Conservation (phyloP, 2,797 vertebrate species). For the Emys orbicularis region DNA sequence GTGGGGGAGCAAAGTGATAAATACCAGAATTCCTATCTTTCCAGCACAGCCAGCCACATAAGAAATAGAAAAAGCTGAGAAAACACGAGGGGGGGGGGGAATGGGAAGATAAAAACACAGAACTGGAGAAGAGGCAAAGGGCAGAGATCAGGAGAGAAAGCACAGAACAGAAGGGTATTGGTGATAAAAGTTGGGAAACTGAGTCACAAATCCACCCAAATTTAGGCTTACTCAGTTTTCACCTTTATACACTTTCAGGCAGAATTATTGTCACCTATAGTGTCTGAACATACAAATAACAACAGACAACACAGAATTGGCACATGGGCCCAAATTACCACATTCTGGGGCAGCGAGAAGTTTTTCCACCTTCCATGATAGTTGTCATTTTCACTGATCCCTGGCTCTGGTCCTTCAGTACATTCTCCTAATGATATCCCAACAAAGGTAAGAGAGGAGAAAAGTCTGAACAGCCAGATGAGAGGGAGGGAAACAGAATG, state of each 20-base stretch:
- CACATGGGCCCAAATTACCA: neutral
- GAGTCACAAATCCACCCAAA: neutral
- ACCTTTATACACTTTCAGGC: neutral
- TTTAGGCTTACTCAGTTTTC: neutral
- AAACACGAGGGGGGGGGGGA: neutral
- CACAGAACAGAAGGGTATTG: neutral
- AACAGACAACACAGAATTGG: neutral
- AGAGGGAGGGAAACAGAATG: neutral
- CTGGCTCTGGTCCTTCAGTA: neutral
- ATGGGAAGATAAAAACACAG: neutral
- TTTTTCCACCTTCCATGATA: neutral
- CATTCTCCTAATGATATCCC: neutral
- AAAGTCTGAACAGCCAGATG: neutral
- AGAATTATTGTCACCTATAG: neutral
- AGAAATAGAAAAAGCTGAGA: neutral
- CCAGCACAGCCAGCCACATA: neutral
- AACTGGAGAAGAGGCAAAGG: neutral
- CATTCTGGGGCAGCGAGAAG: neutral
- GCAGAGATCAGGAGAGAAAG: neutral
- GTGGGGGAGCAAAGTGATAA: neutral
- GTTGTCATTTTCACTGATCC: neutral
- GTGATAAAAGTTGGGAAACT: neutral
- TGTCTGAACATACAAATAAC: neutral
- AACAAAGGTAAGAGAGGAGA: neutral
- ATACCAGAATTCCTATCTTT: neutral